Conservation (phyloP, 2,888 invertebrate species). For the Cheilosia grossa region DNA sequence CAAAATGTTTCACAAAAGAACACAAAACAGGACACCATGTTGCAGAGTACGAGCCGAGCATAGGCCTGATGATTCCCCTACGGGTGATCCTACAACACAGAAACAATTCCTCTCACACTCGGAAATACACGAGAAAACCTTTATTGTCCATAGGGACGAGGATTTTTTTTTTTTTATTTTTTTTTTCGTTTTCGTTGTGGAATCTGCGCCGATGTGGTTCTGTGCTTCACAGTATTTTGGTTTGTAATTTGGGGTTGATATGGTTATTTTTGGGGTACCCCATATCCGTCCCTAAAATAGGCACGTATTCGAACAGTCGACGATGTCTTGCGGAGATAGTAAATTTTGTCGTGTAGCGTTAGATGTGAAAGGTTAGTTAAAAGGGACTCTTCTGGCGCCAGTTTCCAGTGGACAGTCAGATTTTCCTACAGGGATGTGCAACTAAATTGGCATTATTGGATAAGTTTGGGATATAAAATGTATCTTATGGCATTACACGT, state of each 20-base stretch:
- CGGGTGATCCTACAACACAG: slow-evolving; percentile 1
- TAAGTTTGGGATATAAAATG: slow-evolving; percentile 24
- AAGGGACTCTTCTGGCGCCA: slow-evolving; percentile 10
- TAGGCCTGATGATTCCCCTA: slow-evolving; percentile 24
- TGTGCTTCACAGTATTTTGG: slow-evolving; percentile 30
- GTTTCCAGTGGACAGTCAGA: slow-evolving; percentile 8
- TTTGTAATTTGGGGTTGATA: slow-evolving; percentile 24
- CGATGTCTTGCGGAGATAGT: slow-evolving; percentile 48
- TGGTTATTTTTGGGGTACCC: slow-evolving; percentile 11
- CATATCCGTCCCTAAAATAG: slow-evolving; percentile 13
- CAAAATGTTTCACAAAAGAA: slow-evolving; percentile 22
- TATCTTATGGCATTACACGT: slow-evolving; percentile 35
- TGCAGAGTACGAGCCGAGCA: not conserved
- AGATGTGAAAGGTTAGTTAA: slow-evolving; percentile 34
- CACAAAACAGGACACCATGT: not conserved
- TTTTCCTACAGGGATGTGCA: slow-evolving; percentile 1
- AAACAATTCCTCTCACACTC: slow-evolving; percentile 22
- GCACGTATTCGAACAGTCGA: slow-evolving; percentile 40
- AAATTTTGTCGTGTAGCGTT: slow-evolving; percentile 25
- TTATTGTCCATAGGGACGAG: slow-evolving; percentile 7
- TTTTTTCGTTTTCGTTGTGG: not conserved
- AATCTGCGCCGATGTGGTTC: not conserved
- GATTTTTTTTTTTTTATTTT: not conserved
- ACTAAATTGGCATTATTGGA: slow-evolving; percentile 49
- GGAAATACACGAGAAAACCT: slow-evolving; percentile 4